A percentile compares a stretch with the other conserved stretches of the same genome.
Conservation (phyloP, 2,888 invertebrate species). For the Aporophyla nigra region DNA sequence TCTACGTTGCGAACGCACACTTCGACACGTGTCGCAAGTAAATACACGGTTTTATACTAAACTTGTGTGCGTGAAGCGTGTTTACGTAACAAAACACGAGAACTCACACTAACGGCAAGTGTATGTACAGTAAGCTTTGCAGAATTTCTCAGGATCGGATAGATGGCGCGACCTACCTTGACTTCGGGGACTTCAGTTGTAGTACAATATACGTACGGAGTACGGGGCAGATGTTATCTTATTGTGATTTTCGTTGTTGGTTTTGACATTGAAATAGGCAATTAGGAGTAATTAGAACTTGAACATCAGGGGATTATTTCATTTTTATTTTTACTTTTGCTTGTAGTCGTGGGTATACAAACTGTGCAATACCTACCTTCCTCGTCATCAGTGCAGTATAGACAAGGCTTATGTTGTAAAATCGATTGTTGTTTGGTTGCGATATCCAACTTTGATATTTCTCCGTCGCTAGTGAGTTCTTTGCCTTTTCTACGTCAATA, state of each 20-base stretch:
- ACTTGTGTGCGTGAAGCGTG: conserved; percentile 69
- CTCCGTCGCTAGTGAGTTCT: conserved; percentile 52
- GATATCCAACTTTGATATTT: conserved; percentile 44
- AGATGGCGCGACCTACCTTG: conserved; percentile 79
- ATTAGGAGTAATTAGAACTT: conserved; percentile 48
- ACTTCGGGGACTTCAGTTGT: conserved; percentile 25
- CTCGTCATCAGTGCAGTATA: conserved; percentile 13
- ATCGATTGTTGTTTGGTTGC: conserved; percentile 63
- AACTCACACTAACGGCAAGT: conserved; percentile 64
- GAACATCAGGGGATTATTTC: conserved; percentile 2
- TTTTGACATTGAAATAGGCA: conserved; percentile 57
- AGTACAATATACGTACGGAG: conserved; percentile 6
- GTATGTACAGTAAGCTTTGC: conserved; percentile 67
- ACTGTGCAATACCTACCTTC: not conserved
- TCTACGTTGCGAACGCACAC: conserved; percentile 66
- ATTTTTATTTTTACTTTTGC: conserved; percentile 3
- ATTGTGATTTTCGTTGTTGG: conserved; percentile 40
- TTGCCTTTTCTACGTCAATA: conserved; percentile 58
- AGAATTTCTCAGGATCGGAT: conserved; percentile 65
- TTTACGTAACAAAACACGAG: conserved; percentile 65
- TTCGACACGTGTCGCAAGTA: conserved; percentile 49
- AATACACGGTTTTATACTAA: conserved; percentile 60
- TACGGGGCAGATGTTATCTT: conserved; percentile 49
- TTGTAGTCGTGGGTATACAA: not conserved
- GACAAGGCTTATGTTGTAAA: conserved; percentile 49